phyloP scores from a whole-genome alignment of 2,113 vertebrate species.

The Campylomormyrus numenius region DNA sequence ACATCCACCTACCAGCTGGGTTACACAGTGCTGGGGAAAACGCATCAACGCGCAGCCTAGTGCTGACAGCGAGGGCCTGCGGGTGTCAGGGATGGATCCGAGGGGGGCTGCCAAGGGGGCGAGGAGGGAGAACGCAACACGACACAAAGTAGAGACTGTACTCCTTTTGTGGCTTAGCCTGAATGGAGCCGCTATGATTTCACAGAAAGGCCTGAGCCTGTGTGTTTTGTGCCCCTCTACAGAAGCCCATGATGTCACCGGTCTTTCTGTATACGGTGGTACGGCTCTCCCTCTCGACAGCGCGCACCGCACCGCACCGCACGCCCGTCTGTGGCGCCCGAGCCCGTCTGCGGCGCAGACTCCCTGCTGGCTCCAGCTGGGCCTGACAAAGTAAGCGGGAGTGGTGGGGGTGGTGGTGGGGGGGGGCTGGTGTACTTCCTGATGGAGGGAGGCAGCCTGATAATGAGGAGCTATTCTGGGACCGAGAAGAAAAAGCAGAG shows the following conservation, averaged over 20 bases:
- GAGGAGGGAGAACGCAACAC: not conserved
- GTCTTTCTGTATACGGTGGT: not conserved
- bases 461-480: constrained; percentile 24
- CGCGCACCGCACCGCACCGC: not conserved
- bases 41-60: not conserved
- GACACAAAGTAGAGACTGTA: not conserved
- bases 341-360: not conserved
- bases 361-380: not conserved
- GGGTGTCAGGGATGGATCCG: not conserved
- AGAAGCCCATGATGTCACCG: not conserved
- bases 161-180: not conserved
- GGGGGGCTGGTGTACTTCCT: not conserved
- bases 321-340: not conserved
- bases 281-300: not conserved
- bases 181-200: constrained; percentile 13
- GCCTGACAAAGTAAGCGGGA: not conserved
- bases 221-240: not conserved
- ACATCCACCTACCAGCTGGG: not conserved
- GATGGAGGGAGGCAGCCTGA: not conserved
- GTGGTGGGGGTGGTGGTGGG: too few species aligned
- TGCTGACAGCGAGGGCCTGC: not conserved
- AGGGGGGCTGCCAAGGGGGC: not conserved
- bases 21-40: not conserved
- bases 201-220: not conserved
- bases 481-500: constrained; percentile 10